These are phyloP conservation scores for Anthophora plumipes DNA, from an alignment of 2,888 invertebrate genomes.

Conservation along the genomic window DNA sequence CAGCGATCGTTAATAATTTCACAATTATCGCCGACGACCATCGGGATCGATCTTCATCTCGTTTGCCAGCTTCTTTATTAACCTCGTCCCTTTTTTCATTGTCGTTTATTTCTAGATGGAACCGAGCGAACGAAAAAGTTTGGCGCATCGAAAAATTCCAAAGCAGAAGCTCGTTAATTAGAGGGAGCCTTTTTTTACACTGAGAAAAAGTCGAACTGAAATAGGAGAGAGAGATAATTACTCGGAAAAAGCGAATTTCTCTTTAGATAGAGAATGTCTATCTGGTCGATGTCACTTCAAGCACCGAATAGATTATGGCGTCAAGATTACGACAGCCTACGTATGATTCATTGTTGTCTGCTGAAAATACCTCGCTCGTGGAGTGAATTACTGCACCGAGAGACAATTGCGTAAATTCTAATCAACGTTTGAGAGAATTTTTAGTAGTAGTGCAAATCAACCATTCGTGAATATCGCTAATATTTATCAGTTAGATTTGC, in stretches of 20 bases:
- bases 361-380: not conserved
- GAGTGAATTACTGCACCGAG: not conserved
- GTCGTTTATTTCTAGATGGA: not conserved
- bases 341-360: not conserved
- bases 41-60: not conserved
- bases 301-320: not conserved
- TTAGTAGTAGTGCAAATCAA: no score
- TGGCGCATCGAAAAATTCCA: not conserved
- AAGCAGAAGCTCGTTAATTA: not conserved
- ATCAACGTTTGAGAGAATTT: no score
- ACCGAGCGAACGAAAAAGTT: not conserved
- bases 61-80: no score
- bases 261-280: not conserved
- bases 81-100: no score
- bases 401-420: no score
- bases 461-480: no score
- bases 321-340: not conserved
- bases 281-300: not conserved
- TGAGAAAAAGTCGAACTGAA: not conserved
- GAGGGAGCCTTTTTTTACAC: not conserved
- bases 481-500: no score
- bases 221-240: not conserved
- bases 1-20: constrained; percentile 13
- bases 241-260: not conserved
- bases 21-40: not conserved